Conservation (phyloP, 2,113 vertebrate genomes). For the Salminus brasiliensis region DNA sequence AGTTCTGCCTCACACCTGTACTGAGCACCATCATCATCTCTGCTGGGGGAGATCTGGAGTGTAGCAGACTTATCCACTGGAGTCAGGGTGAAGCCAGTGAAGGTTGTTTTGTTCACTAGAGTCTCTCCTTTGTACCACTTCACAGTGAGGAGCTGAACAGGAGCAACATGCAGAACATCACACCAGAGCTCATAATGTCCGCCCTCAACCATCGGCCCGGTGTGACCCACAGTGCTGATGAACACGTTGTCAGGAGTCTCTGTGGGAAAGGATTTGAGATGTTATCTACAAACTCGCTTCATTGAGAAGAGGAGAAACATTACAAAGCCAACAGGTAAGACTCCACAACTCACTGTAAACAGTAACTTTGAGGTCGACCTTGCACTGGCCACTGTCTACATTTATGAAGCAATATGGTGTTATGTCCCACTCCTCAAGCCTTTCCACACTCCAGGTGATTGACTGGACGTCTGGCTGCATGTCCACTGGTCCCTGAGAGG, state of each 20-base stretch:
- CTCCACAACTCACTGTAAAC: constrained; percentile 67
- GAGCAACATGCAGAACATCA: constrained; percentile 57
- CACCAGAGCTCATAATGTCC: constrained; percentile 60
- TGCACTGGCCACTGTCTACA: background rate
- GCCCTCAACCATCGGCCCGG: background rate
- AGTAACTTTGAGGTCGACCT: constrained; percentile 28
- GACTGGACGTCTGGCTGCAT: rapidly evolving
- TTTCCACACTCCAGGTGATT: rapidly evolving
- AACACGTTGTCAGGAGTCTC: constrained; percentile 53
- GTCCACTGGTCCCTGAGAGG: background rate
- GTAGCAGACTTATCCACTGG: background rate
- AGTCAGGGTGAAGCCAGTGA: background rate
- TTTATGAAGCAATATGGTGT: constrained; percentile 40
- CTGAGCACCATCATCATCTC: constrained; percentile 37
- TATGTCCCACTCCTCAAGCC: constrained; percentile 49
- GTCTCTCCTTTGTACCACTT: constrained; percentile 56
- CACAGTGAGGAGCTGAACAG: constrained; percentile 52
- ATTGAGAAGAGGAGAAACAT: background rate
- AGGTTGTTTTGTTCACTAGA: rapidly evolving
- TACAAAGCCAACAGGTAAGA: background rate
- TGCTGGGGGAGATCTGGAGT: background rate
- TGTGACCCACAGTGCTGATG: background rate
- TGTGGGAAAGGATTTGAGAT: constrained; percentile 41
- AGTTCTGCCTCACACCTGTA: constrained; percentile 61
- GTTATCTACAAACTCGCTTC: background rate